phyloP scores from a whole-genome alignment of 2,113 vertebrate genomes.

The Pterocles burchelli region DNA sequence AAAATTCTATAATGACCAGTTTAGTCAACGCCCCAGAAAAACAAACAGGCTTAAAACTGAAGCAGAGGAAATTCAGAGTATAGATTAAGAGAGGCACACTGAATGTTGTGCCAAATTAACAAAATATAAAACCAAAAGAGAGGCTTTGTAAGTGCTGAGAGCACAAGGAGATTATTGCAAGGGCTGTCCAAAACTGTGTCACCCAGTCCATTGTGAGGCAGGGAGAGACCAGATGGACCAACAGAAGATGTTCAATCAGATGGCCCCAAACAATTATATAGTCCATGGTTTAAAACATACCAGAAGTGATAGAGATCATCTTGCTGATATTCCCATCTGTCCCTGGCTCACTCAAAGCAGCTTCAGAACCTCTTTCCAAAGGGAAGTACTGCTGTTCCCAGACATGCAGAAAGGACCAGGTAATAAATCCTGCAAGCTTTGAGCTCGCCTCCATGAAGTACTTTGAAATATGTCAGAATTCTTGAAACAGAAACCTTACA shows the following conservation, averaged over 20 bases:
- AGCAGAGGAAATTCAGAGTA: background rate
- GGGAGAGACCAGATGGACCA: constrained; percentile 34
- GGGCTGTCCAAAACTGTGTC: background rate
- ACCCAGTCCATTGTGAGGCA: background rate
- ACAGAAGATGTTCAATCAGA: constrained; percentile 18
- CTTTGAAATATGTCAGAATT: background rate
- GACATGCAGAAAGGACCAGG: background rate
- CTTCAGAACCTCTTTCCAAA: background rate
- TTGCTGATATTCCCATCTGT: constrained; percentile 19
- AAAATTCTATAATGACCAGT: background rate
- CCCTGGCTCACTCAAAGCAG: background rate
- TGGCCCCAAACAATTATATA: background rate
- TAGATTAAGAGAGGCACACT: background rate
- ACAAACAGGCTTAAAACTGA: background rate
- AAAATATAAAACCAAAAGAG: background rate
- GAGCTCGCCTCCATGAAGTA: background rate
- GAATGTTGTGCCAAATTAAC: background rate
- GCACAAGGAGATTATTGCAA: background rate
- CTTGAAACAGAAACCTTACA: background rate
- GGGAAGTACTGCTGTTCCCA: background rate
- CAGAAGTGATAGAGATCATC: constrained; percentile 10
- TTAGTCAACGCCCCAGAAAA: background rate
- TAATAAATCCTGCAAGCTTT: background rate
- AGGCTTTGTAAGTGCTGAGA: background rate
- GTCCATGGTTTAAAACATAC: background rate